phyloP scores from a whole-genome alignment of 2,113 vertebrate genomes.

The Dasyornis broadbenti region DNA sequence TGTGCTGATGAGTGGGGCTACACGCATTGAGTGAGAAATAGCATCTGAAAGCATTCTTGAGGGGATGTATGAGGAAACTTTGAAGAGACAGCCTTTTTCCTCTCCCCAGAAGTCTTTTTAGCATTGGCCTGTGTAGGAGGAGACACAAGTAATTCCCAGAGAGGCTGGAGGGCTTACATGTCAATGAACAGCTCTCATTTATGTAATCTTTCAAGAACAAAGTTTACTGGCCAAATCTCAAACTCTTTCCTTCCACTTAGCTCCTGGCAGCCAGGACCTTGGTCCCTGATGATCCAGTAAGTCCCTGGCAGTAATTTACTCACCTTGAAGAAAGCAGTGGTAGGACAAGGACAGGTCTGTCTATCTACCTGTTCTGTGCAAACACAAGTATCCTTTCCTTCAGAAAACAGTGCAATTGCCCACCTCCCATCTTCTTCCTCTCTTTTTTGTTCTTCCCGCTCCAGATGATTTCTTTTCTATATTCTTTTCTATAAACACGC shows the following conservation, averaged over 20 bases:
- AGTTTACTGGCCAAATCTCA: neutral
- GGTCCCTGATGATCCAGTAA: neutral
- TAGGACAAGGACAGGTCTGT: neutral
- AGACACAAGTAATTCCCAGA: neutral
- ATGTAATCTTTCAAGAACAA: neutral
- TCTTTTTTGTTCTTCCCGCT: neutral
- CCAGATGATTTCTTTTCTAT: neutral
- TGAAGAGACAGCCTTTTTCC: neutral
- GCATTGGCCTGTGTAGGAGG: neutral
- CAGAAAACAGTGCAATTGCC: neutral
- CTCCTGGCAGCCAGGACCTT: neutral
- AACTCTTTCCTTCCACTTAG: neutral
- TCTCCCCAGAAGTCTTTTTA: neutral
- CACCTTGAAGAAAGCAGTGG: neutral
- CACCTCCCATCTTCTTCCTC: neutral
- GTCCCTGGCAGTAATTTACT: neutral
- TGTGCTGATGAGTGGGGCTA: neutral
- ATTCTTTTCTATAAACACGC: fast-evolving
- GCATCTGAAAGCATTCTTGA: neutral
- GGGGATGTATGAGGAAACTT: neutral
- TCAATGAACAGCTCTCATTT: neutral
- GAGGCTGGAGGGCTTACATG: neutral
- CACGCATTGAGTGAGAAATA: neutral
- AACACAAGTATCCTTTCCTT: neutral
- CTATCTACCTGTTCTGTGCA: neutral